These are phyloP conservation scores for Rhopalosiphum padi DNA, from an alignment of 1,140 invertebrate species.

Conservation along the genomic window DNA sequence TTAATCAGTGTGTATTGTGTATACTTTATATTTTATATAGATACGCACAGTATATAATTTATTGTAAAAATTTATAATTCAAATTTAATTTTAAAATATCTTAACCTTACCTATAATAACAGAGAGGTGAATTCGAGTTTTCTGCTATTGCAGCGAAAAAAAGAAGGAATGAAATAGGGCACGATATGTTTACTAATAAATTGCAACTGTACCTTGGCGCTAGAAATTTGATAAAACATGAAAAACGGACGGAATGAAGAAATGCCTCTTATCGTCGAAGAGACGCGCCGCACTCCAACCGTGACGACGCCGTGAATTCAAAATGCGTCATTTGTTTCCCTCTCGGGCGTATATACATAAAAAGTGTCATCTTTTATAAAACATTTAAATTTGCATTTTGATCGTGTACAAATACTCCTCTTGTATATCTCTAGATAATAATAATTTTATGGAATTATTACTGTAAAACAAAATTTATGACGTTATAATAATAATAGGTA, in stretches of 20 bases:
- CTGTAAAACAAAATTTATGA: constrained; percentile 8
- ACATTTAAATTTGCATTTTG: constrained; percentile 33
- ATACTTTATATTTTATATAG: background rate
- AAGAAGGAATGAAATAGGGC: background rate
- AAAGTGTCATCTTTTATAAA: constrained; percentile 20
- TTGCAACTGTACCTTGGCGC: background rate
- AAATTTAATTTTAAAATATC: constrained; percentile 15
- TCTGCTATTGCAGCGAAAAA: background rate
- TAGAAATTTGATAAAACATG: constrained; percentile 37
- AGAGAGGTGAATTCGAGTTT: background rate
- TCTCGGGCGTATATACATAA: background rate
- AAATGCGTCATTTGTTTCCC: constrained; percentile 35
- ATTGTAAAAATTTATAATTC: background rate
- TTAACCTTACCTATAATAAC: background rate
- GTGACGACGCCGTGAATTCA: constrained; percentile 25
- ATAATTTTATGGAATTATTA: constrained; percentile 23
- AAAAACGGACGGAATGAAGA: constrained; percentile 36
- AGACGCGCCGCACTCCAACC: constrained; percentile 17
- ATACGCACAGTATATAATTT: background rate
- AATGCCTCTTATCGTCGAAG: background rate
- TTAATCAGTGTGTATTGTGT: background rate
- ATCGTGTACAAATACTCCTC: background rate
- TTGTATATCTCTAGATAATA: constrained; percentile 2
- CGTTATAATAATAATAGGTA: background rate
- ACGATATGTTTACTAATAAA: constrained; percentile 17